phyloP scores from a whole-genome alignment of 1,140 invertebrate genomes.

The Campodea augens region DNA sequence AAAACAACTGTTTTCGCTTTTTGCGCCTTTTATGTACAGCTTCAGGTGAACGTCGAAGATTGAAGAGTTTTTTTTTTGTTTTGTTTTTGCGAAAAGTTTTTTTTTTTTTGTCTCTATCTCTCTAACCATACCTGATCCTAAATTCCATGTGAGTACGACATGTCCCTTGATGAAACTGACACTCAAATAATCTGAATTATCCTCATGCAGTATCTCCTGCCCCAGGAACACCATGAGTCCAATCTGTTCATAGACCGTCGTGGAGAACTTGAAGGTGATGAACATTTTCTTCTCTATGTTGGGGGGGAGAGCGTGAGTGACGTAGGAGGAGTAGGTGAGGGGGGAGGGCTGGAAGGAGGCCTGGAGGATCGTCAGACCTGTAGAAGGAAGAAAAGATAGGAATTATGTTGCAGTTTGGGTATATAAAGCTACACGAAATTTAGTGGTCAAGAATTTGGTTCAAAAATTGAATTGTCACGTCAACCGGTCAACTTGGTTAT shows the following conservation, averaged over 20 bases:
- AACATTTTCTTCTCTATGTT: slow-evolving; percentile 32
- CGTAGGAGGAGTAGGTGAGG: slow-evolving; percentile 54
- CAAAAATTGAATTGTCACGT: no score
- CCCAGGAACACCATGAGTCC: slow-evolving; percentile 64
- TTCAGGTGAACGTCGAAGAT: no score
- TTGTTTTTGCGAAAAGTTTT: no score
- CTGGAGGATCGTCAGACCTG: slow-evolving; percentile 52
- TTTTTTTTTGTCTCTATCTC: no score
- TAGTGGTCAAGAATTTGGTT: no score
- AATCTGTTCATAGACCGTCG: slow-evolving; percentile 57
- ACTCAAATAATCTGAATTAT: slow-evolving; percentile 55
- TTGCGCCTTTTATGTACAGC: no score
- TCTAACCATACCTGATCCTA: slow-evolving; percentile 48
- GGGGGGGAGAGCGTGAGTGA: slow-evolving; percentile 18
- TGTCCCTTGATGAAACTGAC: slow-evolving; percentile 71
- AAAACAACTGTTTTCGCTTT: no score
- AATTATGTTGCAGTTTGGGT: not conserved
- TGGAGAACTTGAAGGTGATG: slow-evolving; percentile 51
- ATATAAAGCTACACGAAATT: no score
- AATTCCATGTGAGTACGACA: slow-evolving; percentile 73
- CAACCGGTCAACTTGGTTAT: no score
- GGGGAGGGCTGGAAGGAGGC: slow-evolving; percentile 55
- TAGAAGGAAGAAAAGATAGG: slow-evolving; percentile 16
- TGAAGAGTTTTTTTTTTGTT: no score
- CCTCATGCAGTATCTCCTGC: slow-evolving; percentile 43